Percentiles rank a stretch among this genome's conserved stretches.
phyloP scores from a whole-genome alignment of 2,888 invertebrate species.

The Homarus gammarus region DNA sequence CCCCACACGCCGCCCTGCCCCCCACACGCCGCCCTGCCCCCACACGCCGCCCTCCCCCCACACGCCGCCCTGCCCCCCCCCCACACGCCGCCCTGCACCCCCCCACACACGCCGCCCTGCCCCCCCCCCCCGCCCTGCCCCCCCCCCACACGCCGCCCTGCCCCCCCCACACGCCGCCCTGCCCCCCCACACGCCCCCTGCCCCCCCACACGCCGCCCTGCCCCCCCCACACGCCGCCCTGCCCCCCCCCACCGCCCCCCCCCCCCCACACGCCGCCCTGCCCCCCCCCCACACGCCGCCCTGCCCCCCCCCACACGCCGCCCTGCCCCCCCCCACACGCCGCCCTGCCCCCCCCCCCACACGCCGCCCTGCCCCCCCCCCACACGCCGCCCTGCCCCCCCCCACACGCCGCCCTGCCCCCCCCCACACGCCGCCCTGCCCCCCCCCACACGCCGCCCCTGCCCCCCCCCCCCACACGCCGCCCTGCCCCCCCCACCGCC shows the following conservation, averaged over 20 bases:
- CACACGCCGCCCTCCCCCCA: too few species aligned
- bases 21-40: not conserved
- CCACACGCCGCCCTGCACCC: not conserved
- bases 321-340: not conserved
- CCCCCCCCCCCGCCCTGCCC: not conserved
- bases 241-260: too few species aligned
- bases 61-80: not conserved
- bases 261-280: not conserved
- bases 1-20: not conserved
- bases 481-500: not conserved
- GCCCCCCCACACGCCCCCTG: not conserved
- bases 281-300: not conserved
- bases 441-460: not conserved
- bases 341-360: not conserved
- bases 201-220: not conserved
- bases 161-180: not conserved
- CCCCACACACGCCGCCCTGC: not conserved
- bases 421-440: not conserved
- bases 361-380: not conserved
- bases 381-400: too few species aligned
- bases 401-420: not conserved
- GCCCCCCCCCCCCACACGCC: not conserved
- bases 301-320: not conserved
- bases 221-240: not conserved
- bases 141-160: conserved; percentile 5